Evolutionary conservation across 2,113 vertebrate genomes (phyloP).

Genomic region (human): GRCh38 chr16:12621501-12622000

Average conservation of each 20-base stretch:
- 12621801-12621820: neutral
- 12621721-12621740: no score
- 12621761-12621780: fast-evolving
- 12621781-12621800: fast-evolving
- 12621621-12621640: neutral
- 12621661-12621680: fast-evolving
- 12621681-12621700: neutral
- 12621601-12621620: neutral
- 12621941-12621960: neutral
- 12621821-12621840: no score
- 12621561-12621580: neutral
- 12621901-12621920: neutral
- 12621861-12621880: fast-evolving
- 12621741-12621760: no score
- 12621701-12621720: no score
- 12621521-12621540: fast-evolving
- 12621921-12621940: neutral
- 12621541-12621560: fast-evolving
- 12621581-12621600: fast-evolving
- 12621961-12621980: neutral
- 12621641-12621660: neutral
- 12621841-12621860: fast-evolving
- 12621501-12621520: neutral
- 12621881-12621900: fast-evolving
- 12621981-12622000: neutral